Evolutionary conservation across 2,797 vertebrate species (phyloP), one percentile per base, ranked within the genome.

Genomic region (Lycodopsis pacificus): DNA sequence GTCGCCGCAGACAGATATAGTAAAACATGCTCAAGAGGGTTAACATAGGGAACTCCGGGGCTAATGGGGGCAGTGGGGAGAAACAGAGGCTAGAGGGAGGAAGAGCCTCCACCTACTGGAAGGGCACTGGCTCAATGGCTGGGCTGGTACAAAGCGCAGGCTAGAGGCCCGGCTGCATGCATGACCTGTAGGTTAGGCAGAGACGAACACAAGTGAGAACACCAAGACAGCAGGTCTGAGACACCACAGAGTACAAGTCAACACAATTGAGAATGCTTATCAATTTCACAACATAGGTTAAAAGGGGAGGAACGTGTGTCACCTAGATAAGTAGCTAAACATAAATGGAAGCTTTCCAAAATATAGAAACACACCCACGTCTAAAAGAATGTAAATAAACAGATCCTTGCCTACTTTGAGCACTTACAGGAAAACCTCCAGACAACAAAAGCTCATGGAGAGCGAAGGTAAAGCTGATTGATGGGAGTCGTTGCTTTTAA

Each of bases 1-100:
- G 97, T 82, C 97, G 97, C 94, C 98, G 97, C 94, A 99, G 96
- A 96, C 97, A 99, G 89, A 99, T 97, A 93, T 99, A 99, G 95
- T 99, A 99, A 97, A 99, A 99, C 97, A 99, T 98, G 94, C 97
- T 99, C 96, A 99, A 94, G 93, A 97, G 95, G 94, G 97, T 99
- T 97, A 99, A 95, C 98, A 99, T 99, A 96, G 95, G 97, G 96
- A 97, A 97, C 92, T 95, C 94, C 84, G 95, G 94, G 87, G 93
- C 69, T 74, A 81, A 94, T 86, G 93, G 85, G 74, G 77, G 83
- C 77, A 65, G 83, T 42, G 20, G 44, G 82, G 77, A 85, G 80
- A 89, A 89, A 87, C 20, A 17, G 82, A 71, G 86, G 75, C 66
- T 80, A 86, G 53, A 17, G 12, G 87, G 85, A 88, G 86, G 88